A percentile compares a stretch with the other conserved stretches of the same genome.
phyloP scores from a whole-genome alignment of 2,113 vertebrate genomes.

The Onychostruthus taczanowskii region DNA sequence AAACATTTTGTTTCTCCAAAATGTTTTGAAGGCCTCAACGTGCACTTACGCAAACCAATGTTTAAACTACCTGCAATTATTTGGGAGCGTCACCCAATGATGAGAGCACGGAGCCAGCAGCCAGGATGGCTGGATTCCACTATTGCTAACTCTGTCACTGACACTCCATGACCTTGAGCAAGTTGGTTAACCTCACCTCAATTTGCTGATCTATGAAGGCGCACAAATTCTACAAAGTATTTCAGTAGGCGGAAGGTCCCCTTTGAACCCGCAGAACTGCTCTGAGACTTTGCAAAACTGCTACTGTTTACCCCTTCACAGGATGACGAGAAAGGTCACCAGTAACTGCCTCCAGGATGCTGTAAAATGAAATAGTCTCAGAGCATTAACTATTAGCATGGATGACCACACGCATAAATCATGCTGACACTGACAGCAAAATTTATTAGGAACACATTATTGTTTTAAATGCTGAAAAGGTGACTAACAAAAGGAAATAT shows the following conservation, averaged over 20 bases:
- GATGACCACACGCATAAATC: background rate
- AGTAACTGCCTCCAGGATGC: constrained; percentile 7
- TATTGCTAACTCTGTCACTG: background rate
- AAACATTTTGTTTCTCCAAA: background rate
- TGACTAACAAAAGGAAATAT: background rate
- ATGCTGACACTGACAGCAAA: background rate
- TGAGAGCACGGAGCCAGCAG: background rate
- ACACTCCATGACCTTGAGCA: constrained; percentile 36
- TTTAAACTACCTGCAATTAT: constrained; percentile 56
- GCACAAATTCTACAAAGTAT: background rate
- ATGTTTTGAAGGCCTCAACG: background rate
- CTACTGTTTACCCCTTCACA: background rate
- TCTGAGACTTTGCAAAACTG: background rate
- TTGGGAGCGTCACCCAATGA: background rate
- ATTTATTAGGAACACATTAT: background rate
- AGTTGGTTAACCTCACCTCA: constrained; percentile 46
- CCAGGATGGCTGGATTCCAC: constrained; percentile 27
- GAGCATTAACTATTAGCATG: background rate
- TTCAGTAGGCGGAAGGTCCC: background rate
- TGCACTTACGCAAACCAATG: background rate
- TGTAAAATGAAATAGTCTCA: background rate
- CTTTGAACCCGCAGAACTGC: background rate
- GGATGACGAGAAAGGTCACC: background rate
- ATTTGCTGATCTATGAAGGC: background rate
- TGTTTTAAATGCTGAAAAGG: background rate